Evolutionary conservation across 2,888 invertebrate genomes (phyloP).

Genomic region (Xestia ashworthii): DNA sequence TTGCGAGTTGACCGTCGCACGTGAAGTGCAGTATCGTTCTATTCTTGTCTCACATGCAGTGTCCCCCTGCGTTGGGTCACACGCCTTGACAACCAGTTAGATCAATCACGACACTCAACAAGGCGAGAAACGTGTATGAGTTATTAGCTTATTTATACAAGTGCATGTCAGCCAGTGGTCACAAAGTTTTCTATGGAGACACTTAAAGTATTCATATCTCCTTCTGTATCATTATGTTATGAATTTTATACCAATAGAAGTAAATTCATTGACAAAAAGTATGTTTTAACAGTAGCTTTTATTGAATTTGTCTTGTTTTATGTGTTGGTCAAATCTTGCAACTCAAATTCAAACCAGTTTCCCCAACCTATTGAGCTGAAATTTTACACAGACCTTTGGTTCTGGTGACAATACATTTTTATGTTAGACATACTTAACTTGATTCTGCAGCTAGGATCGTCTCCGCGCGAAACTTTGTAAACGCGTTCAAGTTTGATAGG

Average conservation of each 20-base stretch:
- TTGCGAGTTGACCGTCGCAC: conserved; percentile 8
- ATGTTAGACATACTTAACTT: neutral
- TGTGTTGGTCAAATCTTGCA: neutral
- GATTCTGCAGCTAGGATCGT: neutral
- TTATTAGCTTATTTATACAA: neutral
- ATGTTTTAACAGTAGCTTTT: too few relatives aligned
- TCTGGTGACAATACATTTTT: neutral
- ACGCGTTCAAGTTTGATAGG: neutral
- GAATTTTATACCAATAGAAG: neutral
- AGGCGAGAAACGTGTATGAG: conserved; percentile 1
- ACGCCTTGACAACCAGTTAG: conserved; percentile 53
- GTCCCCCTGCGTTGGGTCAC: conserved; percentile 48
- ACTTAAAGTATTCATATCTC: neutral
- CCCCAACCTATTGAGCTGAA: neutral
- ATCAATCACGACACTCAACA: conserved; percentile 48
- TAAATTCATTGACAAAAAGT: neutral
- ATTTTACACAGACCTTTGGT: neutral
- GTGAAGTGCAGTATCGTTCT: conserved; percentile 41
- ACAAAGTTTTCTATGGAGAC: neutral
- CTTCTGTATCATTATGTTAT: neutral
- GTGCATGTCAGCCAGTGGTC: neutral
- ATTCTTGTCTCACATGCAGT: conserved; percentile 47
- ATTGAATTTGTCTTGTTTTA: neutral
- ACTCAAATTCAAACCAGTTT: neutral
- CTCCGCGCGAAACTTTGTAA: neutral